Base-by-base conservation (phyloP, 2,797 vertebrate species). In the Galaxias olidus region DNA sequence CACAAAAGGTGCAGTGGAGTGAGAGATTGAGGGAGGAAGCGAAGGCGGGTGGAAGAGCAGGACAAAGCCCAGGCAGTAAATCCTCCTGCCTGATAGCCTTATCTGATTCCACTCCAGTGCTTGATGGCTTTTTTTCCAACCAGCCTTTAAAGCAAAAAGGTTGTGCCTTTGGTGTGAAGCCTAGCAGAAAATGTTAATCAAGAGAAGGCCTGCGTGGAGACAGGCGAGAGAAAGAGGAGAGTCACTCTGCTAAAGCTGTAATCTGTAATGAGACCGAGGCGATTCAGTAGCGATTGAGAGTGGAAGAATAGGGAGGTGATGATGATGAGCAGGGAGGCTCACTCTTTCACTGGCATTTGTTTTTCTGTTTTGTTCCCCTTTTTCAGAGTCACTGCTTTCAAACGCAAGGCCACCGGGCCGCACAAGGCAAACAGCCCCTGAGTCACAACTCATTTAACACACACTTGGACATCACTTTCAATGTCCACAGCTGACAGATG, bases 1-100 rank as follows among this genome's bases (percentile, higher is more conserved):
- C 88, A 98, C 95, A 98, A 98, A 97, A 96, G 95, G 90, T 94
- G 93, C 94, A 84, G 88, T 94, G 94, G 91, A 95, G 93, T 98
- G 95, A 94, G 93, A 96, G 95, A 96, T 94, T 92, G 93, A 94
- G 92, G 92, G 92, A 91, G 90, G 90, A 89, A 83, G 89, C 91
- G 47, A 76, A 93, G 88, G 91, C 86, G 87, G 89, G 89, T 80
- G 83, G 84, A 89, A 88, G 84, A 87, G 88, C 74, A 63, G 91
- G 88, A 95, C 93, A 96, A 96, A 95, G 93, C 90, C 66, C 76
- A 76, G 88, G 83, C 84, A 69, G 90, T 89, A 94, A 94, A 92
- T 88, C 92, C 91, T 90, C 87, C 87, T 77, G 90, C 90, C 90
- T 92, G 90, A 92, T 93, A 81, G 63, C 89, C 94, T 95, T 94